A percentile compares a stretch with the other conserved stretches of the same genome.
Conservation (phyloP, 2,797 vertebrate species). For the Hylomyscus alleni region DNA sequence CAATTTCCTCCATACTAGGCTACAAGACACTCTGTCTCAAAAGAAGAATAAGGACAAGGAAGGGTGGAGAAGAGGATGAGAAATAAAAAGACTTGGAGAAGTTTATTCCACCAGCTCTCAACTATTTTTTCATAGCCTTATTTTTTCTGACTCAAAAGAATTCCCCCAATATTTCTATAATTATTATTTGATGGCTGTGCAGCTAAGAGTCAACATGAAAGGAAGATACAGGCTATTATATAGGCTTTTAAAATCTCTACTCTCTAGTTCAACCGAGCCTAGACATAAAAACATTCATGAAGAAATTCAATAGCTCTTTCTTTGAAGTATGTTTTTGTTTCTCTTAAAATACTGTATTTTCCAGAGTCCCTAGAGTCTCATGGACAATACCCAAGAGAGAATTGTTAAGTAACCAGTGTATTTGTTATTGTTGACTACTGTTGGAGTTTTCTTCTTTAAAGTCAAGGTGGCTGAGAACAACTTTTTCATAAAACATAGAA, state of each 20-base stretch:
- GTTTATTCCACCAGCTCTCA: not conserved
- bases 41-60: not conserved
- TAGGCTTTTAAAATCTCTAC: constrained; percentile 63
- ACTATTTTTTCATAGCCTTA: not conserved
- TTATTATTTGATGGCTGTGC: constrained; percentile 60
- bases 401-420: constrained; percentile 77
- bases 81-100: not conserved
- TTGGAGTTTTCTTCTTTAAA: constrained; percentile 80
- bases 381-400: constrained; percentile 79
- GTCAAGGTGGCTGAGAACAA: constrained; percentile 77
- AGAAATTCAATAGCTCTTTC: constrained; percentile 74
- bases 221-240: constrained; percentile 20
- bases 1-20: not conserved
- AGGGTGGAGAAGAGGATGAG: no score
- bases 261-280: constrained; percentile 59
- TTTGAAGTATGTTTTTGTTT: constrained; percentile 80
- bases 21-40: not conserved
- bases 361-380: constrained; percentile 61
- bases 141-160: constrained; percentile 52
- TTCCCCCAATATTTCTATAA: not conserved
- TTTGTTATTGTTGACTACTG: constrained; percentile 80
- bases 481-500: constrained; percentile 77
- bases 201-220: constrained; percentile 64
- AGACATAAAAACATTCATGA: constrained; percentile 74
- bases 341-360: constrained; percentile 79